Base-by-base conservation (phyloP, 2,797 vertebrate species). In the Dermochelys coriacea region DNA sequence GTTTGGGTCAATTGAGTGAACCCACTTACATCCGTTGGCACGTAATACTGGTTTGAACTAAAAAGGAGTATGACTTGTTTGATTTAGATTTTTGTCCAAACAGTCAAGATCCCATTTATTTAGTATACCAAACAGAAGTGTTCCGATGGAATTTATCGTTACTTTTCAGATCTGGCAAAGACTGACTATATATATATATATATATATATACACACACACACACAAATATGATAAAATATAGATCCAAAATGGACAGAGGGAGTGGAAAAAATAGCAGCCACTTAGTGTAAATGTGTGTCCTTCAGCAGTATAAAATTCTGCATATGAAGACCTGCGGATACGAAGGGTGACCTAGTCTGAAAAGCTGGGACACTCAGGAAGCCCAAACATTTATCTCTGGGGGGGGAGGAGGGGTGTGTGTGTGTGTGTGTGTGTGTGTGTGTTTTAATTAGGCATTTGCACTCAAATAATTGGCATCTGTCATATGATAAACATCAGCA, bases 1-100 rank as follows among this genome's bases (percentile, higher is more conserved):
- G 93, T 97, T 97, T 96, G 91, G 93, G 93, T 97, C 96, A 97
- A 97, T 97, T 97, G 96, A 95, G 87, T 95, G 97, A 97, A 97
- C 96, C 95, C 57, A 95, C 96, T 97, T 97, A 95, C 94, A 93
- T 96, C 95, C 96, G 93, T 84, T 94, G 95, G 57, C 94, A 88
- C 93, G 86, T 93, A 94, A 94, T 97, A 97, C 97, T 96, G 96
- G 97, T 97, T 97, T 92, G 93, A 95, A 82, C 88, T 96, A 84
- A 91, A 96, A 97, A 95, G 86, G 87, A 93, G 91, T 93, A 96
- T 91, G 87, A 93, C 87, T 94, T 95, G 94, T 95, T 96, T 95
- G 94, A 93, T 95, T 95, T 94, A 94, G 94, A 50, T 92, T 96
- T 96, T 96, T 95, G 93, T 95, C 82, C 94, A 88, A 94, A 91